Conservation (phyloP, 2,888 invertebrate genomes). For the Nomada fabriciana region DNA sequence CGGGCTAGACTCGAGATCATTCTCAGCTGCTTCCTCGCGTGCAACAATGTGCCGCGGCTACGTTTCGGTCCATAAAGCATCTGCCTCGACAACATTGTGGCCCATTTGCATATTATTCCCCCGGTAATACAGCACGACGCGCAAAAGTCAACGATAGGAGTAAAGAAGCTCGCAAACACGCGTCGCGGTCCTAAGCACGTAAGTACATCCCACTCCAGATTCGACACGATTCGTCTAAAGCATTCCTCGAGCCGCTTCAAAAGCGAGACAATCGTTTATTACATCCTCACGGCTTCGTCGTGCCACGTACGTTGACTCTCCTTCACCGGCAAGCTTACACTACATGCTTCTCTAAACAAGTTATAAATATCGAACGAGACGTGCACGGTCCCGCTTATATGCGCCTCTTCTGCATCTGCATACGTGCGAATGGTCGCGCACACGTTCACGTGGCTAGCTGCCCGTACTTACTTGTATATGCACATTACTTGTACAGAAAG, state of each 20-base stretch:
- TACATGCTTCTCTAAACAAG: conserved; percentile 63
- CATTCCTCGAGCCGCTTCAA: conserved; percentile 30
- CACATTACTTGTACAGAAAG: too few species aligned
- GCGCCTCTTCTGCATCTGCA: background rate
- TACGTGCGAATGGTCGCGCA: background rate
- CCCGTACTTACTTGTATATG: background rate
- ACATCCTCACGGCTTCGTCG: conserved; percentile 42
- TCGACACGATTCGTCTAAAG: conserved; percentile 29
- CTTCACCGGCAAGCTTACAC: conserved; percentile 21
- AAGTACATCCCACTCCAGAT: conserved; percentile 25
- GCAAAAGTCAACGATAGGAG: conserved; percentile 20
- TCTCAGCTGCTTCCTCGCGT: background rate
- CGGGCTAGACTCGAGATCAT: background rate
- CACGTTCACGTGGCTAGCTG: background rate
- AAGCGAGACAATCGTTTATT: conserved; percentile 60
- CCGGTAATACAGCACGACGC: background rate
- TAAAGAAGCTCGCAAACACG: conserved; percentile 28
- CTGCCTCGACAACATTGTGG: conserved; percentile 31
- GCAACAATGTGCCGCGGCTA: conserved; percentile 22
- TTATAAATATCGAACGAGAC: conserved; percentile 62
- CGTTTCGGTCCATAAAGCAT: conserved; percentile 42
- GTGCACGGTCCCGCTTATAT: background rate
- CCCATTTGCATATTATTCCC: conserved; percentile 37
- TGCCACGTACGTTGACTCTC: conserved; percentile 62
- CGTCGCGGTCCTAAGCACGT: background rate